A percentile compares a stretch with the other conserved stretches of the same genome.
These are phyloP conservation scores for Himalopsyche phryganea DNA, from an alignment of 1,140 invertebrate genomes.

Conservation along the genomic window DNA sequence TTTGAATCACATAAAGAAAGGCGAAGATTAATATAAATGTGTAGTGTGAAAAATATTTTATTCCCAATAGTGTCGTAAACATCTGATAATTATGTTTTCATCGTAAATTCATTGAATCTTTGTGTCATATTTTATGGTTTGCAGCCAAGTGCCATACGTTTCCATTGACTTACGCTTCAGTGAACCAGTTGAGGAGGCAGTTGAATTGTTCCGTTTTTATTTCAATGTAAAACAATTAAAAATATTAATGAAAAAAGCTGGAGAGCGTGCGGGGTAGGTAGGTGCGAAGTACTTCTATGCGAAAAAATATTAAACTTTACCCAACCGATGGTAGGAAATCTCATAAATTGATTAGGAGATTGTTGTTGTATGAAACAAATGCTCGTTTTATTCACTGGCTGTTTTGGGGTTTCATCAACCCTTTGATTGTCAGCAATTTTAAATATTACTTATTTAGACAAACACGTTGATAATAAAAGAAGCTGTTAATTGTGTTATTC, in stretches of 20 bases:
- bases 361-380: constrained; percentile 27
- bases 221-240: constrained; percentile 34
- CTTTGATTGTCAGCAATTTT: too few species aligned
- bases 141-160: constrained; percentile 9
- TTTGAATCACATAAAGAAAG: too few species aligned
- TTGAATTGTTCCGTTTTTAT: constrained; percentile 30
- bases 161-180: background rate
- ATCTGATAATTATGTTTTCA: too few species aligned
- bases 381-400: background rate
- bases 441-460: too few species aligned
- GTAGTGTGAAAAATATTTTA: too few species aligned
- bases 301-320: constrained; percentile 3
- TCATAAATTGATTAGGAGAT: constrained; percentile 35
- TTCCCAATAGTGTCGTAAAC: too few species aligned
- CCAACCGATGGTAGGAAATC: constrained; percentile 15
- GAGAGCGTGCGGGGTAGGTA: constrained; percentile 7
- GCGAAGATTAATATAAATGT: too few species aligned
- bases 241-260: constrained; percentile 33
- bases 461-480: too few species aligned
- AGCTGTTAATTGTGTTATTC: too few species aligned
- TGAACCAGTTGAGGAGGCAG: background rate
- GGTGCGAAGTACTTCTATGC: background rate
- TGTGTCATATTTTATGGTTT: background rate
- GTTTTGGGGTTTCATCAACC: too few species aligned
- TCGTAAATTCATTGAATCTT: too few species aligned